A percentile compares a stretch with the other conserved stretches of the same genome.
Conservation (phyloP, 2,797 vertebrate genomes). For the Cryptoprocta ferox region DNA sequence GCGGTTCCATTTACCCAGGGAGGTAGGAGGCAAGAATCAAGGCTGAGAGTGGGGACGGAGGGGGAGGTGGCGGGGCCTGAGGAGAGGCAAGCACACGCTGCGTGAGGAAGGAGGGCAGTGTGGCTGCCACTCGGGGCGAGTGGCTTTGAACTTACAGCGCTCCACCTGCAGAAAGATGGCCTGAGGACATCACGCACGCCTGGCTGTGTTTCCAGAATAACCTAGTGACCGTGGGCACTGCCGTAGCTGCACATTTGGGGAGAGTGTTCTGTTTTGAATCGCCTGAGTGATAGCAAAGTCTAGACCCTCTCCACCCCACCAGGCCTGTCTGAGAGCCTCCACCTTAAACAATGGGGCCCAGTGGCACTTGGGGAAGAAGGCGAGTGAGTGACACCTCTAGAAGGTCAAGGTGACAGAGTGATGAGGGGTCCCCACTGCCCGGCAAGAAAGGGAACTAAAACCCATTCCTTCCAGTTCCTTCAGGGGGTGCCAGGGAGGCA, state of each 20-base stretch:
- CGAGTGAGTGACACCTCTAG: not conserved
- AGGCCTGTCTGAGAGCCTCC: not conserved
- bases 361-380: not conserved
- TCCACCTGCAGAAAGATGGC: not conserved
- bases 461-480: not conserved
- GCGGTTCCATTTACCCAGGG: not conserved
- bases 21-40: conserved; percentile 45
- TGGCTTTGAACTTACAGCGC: not conserved
- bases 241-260: not conserved
- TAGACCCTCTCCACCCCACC: not conserved
- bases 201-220: not conserved
- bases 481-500: conserved; percentile 8
- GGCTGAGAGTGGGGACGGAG: not conserved
- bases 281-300: not conserved
- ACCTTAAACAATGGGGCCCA: not conserved
- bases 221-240: not conserved
- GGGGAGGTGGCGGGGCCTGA: not conserved
- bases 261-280: not conserved
- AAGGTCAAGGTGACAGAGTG: not conserved
- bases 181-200: not conserved
- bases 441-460: not conserved
- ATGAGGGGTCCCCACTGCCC: fast-evolving
- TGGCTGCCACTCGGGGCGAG: not conserved
- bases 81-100: not conserved
- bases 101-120: not conserved